A percentile compares a stretch with the other conserved stretches of the same genome.
Conservation (phyloP, 2,888 invertebrate species). For the Cheilosia grossa region DNA sequence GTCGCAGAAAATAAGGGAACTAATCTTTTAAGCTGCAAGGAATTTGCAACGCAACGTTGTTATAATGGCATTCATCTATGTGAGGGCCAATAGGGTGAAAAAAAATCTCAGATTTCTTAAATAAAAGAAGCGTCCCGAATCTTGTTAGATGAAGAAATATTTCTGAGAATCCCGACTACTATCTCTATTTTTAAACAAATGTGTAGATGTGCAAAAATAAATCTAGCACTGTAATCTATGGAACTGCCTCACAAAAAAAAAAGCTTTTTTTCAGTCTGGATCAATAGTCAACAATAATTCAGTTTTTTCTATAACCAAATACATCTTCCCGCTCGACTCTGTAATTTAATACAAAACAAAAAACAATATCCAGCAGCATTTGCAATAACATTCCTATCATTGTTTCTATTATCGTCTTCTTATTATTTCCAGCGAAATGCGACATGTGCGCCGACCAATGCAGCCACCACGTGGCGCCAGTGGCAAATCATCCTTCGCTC, state of each 20-base stretch:
- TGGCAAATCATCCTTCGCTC: constrained; percentile 84
- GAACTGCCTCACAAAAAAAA: constrained; percentile 33
- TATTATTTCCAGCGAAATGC: constrained; percentile 84
- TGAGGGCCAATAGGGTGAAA: too few relatives aligned
- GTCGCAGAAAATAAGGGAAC: too few relatives aligned
- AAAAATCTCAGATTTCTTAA: too few relatives aligned
- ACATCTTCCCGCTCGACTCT: constrained; percentile 16
- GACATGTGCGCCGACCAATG: constrained; percentile 87
- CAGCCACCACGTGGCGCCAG: constrained; percentile 85
- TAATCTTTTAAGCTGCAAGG: too few relatives aligned
- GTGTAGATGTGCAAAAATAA: neutral
- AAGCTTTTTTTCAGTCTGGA: constrained; percentile 28
- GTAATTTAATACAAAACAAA: neutral
- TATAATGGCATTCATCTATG: too few relatives aligned
- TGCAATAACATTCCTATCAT: neutral
- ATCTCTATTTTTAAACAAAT: too few relatives aligned
- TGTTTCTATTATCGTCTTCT: constrained; percentile 8
- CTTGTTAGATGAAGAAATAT: too few relatives aligned
- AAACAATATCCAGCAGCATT: neutral
- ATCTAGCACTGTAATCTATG: constrained; percentile 11
- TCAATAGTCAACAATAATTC: neutral
- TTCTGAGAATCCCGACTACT: too few relatives aligned
- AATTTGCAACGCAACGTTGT: too few relatives aligned
- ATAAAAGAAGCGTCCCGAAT: too few relatives aligned
- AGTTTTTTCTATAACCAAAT: constrained; percentile 7